Evolutionary conservation across 64 coral and sea anemone species (phyloP).

Genomic region (Stichodactyla mertensii): DNA sequence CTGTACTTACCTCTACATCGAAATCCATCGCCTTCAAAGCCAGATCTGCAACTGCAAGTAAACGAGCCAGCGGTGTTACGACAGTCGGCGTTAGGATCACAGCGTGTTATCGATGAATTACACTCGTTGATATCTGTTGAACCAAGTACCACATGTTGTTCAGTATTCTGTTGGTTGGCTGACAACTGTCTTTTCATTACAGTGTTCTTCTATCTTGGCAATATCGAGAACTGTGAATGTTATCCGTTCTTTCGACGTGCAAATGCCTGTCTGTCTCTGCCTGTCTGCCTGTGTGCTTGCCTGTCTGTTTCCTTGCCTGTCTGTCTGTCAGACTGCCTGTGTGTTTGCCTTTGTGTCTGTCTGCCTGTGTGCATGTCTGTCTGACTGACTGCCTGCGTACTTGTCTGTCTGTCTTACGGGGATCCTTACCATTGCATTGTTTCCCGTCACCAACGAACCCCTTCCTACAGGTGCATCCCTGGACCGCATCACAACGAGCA

Average conservation of each 20-base stretch:
- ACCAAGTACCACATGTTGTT: no score
- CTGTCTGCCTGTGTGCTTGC: no score
- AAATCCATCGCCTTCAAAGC: conserved; percentile 75
- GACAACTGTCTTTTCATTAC: no score
- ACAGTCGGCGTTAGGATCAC: conserved; percentile 67
- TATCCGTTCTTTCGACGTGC: no score
- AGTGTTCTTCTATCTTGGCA: no score
- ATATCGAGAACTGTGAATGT: no score
- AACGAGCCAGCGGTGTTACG: conserved; percentile 71
- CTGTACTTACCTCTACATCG: conserved; percentile 58
- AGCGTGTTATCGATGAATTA: conserved; percentile 23
- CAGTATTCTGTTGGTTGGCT: no score
- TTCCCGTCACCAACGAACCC: conserved; percentile 37
- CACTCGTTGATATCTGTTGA: conserved; percentile 50
- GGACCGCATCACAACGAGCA: conserved; percentile 23
- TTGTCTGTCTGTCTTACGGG: background rate
- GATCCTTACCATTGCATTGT: conserved; percentile 33
- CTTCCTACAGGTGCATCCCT: conserved; percentile 35
- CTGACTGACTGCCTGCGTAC: background rate
- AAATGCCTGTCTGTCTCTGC: no score
- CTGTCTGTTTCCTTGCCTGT: no score
- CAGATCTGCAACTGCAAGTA: conserved; percentile 59
- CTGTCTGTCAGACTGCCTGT: no score
- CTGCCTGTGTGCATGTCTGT: no score
- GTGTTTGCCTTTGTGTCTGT: no score